phyloP scores from a whole-genome alignment of 2,888 invertebrate genomes.

The Morinoia aosen region DNA sequence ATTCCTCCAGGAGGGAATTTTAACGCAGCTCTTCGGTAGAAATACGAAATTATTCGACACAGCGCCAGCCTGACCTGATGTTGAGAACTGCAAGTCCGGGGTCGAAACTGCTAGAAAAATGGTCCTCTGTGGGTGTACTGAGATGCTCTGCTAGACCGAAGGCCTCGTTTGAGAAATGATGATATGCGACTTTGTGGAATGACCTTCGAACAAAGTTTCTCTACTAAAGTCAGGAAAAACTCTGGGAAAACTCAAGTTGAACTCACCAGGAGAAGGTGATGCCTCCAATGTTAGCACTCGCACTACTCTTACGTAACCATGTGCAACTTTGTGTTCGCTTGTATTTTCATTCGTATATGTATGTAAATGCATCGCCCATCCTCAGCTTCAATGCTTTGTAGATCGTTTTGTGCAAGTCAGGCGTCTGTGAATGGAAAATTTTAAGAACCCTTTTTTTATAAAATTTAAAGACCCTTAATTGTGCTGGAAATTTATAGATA shows the following conservation, averaged over 20 bases:
- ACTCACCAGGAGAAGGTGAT: background rate
- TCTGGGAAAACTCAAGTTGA: background rate
- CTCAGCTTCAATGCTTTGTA: too few relatives aligned
- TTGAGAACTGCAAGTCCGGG: background rate
- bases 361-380: too few relatives aligned
- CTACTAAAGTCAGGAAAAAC: background rate
- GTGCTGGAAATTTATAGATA: too few relatives aligned
- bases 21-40: slow-evolving; percentile 8
- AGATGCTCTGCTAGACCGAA: background rate
- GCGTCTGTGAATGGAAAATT: too few relatives aligned
- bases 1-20: slow-evolving; percentile 14
- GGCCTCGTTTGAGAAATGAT: background rate
- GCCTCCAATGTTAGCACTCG: background rate
- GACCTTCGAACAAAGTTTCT: background rate
- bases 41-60: background rate
- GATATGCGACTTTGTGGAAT: background rate
- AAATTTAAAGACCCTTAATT: too few relatives aligned
- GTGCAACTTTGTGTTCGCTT: too few relatives aligned
- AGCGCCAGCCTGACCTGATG: background rate
- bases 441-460: too few relatives aligned
- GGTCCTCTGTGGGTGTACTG: background rate
- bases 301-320: too few relatives aligned
- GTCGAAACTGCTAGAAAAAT: background rate
- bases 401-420: too few relatives aligned
- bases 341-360: too few relatives aligned